Percentiles rank a stretch among this genome's conserved stretches.
phyloP scores from a whole-genome alignment of 2,113 vertebrate genomes.

The Zingel zingel region DNA sequence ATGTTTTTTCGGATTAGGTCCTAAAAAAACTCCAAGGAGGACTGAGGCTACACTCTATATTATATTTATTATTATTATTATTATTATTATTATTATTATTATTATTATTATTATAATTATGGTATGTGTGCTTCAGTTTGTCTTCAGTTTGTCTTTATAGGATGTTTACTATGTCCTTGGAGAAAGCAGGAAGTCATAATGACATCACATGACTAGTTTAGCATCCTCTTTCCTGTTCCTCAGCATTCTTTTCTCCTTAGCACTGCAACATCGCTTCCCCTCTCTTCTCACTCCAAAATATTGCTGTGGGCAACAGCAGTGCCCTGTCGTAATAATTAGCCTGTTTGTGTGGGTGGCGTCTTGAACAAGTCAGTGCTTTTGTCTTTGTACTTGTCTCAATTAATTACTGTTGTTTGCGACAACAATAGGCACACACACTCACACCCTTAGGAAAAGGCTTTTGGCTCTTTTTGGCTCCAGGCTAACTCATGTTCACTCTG shows the following conservation, averaged over 20 bases:
- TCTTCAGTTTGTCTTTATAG: neutral
- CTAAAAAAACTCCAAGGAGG: neutral
- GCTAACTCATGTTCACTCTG: constrained; percentile 25
- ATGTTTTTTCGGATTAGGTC: neutral
- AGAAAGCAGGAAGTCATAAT: neutral
- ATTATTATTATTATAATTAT: neutral
- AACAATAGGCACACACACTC: neutral
- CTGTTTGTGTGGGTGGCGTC: constrained; percentile 48
- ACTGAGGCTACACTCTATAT: neutral
- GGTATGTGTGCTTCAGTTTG: neutral
- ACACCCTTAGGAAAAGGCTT: constrained; percentile 3
- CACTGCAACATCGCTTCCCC: neutral
- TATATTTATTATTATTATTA: too few relatives aligned
- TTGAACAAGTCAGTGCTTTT: constrained; percentile 52
- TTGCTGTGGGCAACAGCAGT: constrained; percentile 34
- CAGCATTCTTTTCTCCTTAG: neutral
- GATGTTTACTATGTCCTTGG: neutral
- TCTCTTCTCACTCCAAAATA: constrained; percentile 21
- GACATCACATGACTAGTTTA: neutral
- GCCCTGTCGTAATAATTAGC: constrained; percentile 44
- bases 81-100: neutral
- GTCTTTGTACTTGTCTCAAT: constrained; percentile 50
- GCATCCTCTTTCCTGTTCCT: neutral
- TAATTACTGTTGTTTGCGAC: constrained; percentile 22
- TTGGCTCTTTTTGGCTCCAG: constrained; percentile 22